phyloP scores from a whole-genome alignment of 2,113 vertebrate genomes.

The Phalacrocorax carbo region DNA sequence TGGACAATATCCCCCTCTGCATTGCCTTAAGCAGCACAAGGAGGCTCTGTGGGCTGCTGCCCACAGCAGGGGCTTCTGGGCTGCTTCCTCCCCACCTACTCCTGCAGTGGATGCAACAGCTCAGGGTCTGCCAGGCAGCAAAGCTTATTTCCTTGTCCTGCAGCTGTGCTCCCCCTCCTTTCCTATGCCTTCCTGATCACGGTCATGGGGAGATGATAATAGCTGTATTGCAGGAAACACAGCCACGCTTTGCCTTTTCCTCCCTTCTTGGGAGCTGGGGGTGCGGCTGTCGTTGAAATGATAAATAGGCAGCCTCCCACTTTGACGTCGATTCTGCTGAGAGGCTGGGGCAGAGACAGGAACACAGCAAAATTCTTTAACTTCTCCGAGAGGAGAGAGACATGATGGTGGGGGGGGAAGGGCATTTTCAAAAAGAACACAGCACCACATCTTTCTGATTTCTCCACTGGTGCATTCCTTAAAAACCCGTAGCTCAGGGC shows the following conservation, averaged over 20 bases:
- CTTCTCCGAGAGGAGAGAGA: fast-evolving
- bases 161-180: not conserved
- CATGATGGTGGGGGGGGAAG: not conserved
- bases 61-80: not conserved
- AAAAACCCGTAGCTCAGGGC: not conserved
- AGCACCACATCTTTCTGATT: fast-evolving
- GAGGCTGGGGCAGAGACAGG: not conserved
- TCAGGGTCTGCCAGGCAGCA: not conserved
- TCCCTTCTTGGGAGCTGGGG: not conserved
- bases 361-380: fast-evolving
- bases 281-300: fast-evolving
- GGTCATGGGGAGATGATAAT: not conserved
- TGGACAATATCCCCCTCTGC: not conserved
- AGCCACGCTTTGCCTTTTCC: not conserved
- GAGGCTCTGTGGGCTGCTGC: not conserved
- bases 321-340: not conserved
- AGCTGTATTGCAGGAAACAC: not conserved
- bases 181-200: not conserved
- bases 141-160: not conserved
- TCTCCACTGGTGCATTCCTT: fast-evolving
- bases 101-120: too few relatives aligned
- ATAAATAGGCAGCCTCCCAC: not conserved
- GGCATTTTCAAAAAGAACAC: not conserved
- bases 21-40: not conserved
- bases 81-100: not conserved